Evolutionary conservation across 1,140 invertebrate genomes (phyloP).

Genomic region (Apocrypta bakeri): DNA sequence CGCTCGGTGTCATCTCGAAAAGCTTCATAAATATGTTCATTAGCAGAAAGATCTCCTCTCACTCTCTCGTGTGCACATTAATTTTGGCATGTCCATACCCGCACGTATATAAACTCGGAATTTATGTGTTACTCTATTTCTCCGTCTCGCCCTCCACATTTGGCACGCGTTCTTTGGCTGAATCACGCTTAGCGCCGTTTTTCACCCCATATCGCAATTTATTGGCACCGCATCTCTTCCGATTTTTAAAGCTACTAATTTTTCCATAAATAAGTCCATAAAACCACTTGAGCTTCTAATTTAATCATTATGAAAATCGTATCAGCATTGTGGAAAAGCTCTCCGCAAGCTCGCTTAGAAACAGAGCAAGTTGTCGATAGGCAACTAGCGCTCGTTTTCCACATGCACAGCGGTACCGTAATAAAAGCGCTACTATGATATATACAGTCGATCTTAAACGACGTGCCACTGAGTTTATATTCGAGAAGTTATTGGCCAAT

Average conservation of each 20-base stretch:
- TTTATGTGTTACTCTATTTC: conserved; percentile 33
- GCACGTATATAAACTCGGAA: conserved; percentile 10
- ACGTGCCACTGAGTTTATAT: conserved; percentile 10
- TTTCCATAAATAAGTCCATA: no score
- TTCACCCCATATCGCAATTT: no score
- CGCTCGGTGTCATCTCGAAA: conserved; percentile 29
- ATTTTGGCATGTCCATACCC: conserved; percentile 30
- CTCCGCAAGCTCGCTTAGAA: neutral
- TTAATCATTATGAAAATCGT: no score
- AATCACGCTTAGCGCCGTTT: no score
- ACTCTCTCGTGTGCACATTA: neutral
- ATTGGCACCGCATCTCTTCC: no score
- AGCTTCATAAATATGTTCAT: conserved; percentile 48
- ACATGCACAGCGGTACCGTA: no score
- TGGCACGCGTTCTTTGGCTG: conserved; percentile 26
- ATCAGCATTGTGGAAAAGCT: no score
- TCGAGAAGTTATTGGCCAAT: conserved; percentile 36
- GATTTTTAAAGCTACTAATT: no score
- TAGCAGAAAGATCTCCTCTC: neutral
- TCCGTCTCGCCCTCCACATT: neutral
- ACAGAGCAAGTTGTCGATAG: neutral
- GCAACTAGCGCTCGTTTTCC: no score
- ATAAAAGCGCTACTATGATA: neutral
- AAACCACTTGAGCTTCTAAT: no score
- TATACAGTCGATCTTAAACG: neutral